These are phyloP conservation scores for Xestia c-nigrum DNA, from an alignment of 2,888 invertebrate species.

Conservation along the genomic window DNA sequence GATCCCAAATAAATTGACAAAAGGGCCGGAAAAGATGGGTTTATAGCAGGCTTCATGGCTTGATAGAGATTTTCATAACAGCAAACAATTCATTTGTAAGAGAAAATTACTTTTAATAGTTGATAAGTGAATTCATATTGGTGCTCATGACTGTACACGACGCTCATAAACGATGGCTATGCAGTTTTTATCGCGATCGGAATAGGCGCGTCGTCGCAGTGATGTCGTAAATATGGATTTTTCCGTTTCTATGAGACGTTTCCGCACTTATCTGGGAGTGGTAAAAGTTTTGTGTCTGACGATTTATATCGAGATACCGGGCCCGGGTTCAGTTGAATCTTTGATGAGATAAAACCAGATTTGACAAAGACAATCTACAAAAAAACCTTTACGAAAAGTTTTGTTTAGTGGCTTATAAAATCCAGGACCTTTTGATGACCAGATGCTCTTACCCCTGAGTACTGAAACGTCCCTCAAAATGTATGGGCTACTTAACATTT, in stretches of 20 bases:
- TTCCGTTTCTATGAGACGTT: conserved; percentile 39
- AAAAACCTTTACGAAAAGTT: neutral
- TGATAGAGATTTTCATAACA: neutral
- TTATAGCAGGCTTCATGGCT: too few species aligned
- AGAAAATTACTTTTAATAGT: neutral
- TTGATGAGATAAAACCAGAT: neutral
- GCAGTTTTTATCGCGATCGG: conserved; percentile 41
- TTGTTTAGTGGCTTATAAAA: neutral
- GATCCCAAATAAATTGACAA: neutral
- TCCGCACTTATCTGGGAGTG: conserved; percentile 11
- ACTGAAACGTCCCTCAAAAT: too few species aligned
- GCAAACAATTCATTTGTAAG: neutral
- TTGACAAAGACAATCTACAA: neutral
- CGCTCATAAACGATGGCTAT: conserved; percentile 15
- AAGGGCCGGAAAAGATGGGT: neutral
- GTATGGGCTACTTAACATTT: too few species aligned
- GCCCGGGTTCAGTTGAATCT: neutral
- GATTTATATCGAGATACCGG: neutral
- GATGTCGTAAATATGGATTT: conserved; percentile 39
- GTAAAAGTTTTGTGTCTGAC: neutral
- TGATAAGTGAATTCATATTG: neutral
- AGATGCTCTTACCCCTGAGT: too few species aligned
- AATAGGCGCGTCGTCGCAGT: conserved; percentile 12
- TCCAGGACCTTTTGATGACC: too few species aligned
- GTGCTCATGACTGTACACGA: conserved; percentile 6